Conservation (phyloP, 2,888 invertebrate species). For the Frankliniella fusca region DNA sequence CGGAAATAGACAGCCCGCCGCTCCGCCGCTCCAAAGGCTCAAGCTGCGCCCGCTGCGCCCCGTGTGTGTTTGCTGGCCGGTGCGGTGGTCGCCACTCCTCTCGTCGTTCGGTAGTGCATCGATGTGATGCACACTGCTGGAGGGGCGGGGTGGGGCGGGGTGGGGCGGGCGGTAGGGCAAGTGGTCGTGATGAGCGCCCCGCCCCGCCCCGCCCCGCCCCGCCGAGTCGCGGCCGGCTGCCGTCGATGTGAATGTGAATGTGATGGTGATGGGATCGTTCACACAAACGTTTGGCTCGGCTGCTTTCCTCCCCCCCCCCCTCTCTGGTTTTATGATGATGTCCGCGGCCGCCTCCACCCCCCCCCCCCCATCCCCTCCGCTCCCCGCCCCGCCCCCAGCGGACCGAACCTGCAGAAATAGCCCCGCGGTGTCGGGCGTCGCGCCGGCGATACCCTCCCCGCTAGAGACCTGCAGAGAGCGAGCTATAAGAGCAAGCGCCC, state of each 20-base stretch:
- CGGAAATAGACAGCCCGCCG: too few species aligned
- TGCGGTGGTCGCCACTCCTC: too few species aligned
- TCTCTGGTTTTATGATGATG: neutral
- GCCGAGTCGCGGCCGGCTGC: neutral
- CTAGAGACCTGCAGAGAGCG: too few species aligned
- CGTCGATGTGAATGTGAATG: neutral
- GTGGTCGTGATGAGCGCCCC: too few species aligned
- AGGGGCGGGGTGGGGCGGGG: neutral
- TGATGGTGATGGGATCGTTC: slow-evolving; percentile 1
- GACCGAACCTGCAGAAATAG: too few species aligned
- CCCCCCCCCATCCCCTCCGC: neutral
- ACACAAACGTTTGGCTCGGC: neutral
- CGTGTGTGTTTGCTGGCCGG: too few species aligned
- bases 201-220: neutral
- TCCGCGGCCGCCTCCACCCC: neutral
- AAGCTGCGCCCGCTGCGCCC: too few species aligned
- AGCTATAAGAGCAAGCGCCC: too few species aligned
- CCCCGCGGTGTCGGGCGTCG: neutral
- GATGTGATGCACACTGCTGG: neutral
- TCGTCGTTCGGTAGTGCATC: too few species aligned
- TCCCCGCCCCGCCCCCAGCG: neutral
- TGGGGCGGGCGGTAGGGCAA: neutral
- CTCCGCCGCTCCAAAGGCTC: too few species aligned
- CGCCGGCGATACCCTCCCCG: neutral
- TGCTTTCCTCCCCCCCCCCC: neutral